A percentile compares a stretch with the other conserved stretches of the same genome.
phyloP scores from a whole-genome alignment of 2,888 invertebrate genomes.

The Boloria selene region DNA sequence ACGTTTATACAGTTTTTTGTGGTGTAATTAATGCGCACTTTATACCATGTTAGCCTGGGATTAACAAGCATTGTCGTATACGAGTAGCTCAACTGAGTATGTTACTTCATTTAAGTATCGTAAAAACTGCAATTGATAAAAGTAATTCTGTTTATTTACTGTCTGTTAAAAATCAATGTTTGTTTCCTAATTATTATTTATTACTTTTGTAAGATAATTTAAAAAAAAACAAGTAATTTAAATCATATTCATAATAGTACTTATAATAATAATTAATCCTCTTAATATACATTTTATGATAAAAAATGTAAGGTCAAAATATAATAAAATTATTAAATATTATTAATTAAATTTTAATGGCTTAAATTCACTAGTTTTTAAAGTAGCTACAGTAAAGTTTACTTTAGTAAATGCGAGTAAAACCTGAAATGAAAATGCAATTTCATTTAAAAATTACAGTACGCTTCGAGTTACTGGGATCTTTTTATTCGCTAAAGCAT shows the following conservation, averaged over 20 bases:
- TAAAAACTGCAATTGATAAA: not conserved
- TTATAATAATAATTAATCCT: too few species aligned
- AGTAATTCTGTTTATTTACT: too few species aligned
- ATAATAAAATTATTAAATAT: too few species aligned
- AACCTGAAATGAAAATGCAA: constrained; percentile 25
- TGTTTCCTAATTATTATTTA: too few species aligned
- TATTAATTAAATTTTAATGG: too few species aligned
- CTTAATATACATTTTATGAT: too few species aligned
- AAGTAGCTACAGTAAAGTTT: not conserved
- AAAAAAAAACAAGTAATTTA: too few species aligned
- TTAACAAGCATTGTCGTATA: not conserved
- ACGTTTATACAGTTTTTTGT: constrained; percentile 31
- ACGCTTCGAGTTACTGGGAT: constrained; percentile 31
- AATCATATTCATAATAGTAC: too few species aligned
- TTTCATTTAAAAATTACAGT: constrained; percentile 37
- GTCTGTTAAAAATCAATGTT: too few species aligned
- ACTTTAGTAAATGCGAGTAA: not conserved
- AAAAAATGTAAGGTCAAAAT: too few species aligned
- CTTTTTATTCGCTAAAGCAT: constrained; percentile 41
- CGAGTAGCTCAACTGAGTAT: not conserved
- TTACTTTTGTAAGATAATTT: too few species aligned
- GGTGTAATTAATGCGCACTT: constrained; percentile 28
- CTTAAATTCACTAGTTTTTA: too few species aligned
- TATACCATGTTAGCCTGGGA: not conserved
- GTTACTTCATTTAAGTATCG: not conserved